Evolutionary conservation across 2,888 invertebrate genomes (phyloP).

Genomic region (Abrostola triplasia): DNA sequence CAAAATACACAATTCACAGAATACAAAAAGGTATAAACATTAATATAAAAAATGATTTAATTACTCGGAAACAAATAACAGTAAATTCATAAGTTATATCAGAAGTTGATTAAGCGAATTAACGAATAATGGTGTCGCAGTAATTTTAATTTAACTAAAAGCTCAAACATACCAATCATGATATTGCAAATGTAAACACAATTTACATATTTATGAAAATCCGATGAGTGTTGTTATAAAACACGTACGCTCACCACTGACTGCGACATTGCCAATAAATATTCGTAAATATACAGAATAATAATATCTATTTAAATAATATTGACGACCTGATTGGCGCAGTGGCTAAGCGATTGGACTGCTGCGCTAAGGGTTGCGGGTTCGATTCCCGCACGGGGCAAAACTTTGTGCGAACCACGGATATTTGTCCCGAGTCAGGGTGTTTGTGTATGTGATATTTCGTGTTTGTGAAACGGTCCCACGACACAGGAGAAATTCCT

Average conservation of each 20-base stretch:
- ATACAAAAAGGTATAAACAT: not conserved
- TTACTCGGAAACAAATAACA: not conserved
- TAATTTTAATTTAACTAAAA: constrained; percentile 56
- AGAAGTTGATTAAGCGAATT: constrained; percentile 31
- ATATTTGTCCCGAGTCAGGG: too few species aligned
- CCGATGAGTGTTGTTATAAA: constrained; percentile 40
- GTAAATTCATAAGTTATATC: constrained; percentile 5
- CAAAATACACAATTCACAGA: constrained; percentile 8
- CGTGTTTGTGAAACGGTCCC: too few species aligned
- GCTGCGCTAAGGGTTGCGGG: too few species aligned
- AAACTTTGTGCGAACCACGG: too few species aligned
- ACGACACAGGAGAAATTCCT: too few species aligned
- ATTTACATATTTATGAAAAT: constrained; percentile 70
- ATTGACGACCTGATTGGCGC: too few species aligned
- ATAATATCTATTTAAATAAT: too few species aligned
- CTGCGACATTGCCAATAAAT: constrained; percentile 20
- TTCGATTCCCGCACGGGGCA: too few species aligned
- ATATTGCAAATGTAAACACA: constrained; percentile 63
- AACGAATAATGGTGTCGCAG: constrained; percentile 29
- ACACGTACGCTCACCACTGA: constrained; percentile 30
- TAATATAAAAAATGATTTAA: not conserved
- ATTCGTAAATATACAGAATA: not conserved
- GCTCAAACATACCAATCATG: constrained; percentile 63
- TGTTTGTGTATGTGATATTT: too few species aligned
- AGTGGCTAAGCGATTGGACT: too few species aligned